These are phyloP conservation scores for Campodea augens DNA, from an alignment of 1,140 invertebrate genomes.

Conservation along the genomic window DNA sequence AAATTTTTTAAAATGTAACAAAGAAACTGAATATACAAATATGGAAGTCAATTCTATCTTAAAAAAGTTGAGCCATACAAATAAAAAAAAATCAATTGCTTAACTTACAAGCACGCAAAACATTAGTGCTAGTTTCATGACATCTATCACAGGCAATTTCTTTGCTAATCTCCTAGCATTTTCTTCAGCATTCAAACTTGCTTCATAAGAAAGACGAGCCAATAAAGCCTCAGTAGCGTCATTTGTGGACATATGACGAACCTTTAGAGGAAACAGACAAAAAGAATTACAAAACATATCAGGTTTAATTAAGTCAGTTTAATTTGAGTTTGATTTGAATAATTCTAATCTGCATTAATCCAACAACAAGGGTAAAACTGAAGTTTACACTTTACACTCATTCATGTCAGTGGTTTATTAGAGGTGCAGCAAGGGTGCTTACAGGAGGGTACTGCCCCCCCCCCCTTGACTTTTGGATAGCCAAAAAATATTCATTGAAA, in stretches of 20 bases:
- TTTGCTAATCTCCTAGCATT: slow-evolving; percentile 41
- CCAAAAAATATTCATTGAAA: too few species aligned
- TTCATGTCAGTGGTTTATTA: background rate
- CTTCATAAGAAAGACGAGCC: slow-evolving; percentile 64
- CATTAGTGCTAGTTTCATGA: slow-evolving; percentile 48
- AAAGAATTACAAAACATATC: background rate
- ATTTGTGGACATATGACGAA: slow-evolving; percentile 54
- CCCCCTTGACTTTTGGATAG: too few species aligned
- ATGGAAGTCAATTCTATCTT: slow-evolving; percentile 7
- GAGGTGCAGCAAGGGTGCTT: too few species aligned
- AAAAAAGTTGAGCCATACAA: too few species aligned
- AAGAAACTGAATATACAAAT: slow-evolving; percentile 16
- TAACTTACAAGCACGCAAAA: slow-evolving; percentile 65
- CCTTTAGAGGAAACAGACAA: slow-evolving; percentile 20
- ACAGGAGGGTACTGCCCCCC: too few species aligned
- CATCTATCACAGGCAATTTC: slow-evolving; percentile 44
- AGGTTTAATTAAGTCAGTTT: background rate
- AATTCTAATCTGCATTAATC: background rate
- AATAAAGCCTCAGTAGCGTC: slow-evolving; percentile 67
- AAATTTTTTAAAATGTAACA: slow-evolving; percentile 2
- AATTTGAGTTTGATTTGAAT: background rate
- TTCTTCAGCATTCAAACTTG: slow-evolving; percentile 50
- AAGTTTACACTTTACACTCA: background rate
- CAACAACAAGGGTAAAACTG: background rate
- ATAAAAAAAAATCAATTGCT: too few species aligned